Conservation (phyloP, 2,113 vertebrate genomes). For the Eurystomus gularis region DNA sequence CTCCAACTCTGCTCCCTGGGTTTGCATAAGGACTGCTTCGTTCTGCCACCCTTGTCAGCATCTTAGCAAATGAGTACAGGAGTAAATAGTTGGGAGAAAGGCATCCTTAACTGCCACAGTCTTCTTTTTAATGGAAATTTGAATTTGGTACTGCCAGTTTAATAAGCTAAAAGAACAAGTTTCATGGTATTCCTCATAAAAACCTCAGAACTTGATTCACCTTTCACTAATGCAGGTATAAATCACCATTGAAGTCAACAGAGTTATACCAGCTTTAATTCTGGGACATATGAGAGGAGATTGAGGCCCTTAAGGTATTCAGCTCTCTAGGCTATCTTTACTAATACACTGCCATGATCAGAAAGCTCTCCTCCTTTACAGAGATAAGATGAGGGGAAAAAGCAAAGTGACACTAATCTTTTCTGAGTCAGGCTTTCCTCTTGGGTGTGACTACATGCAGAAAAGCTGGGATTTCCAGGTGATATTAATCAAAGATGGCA, state of each 20-base stretch:
- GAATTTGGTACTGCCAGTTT: not conserved
- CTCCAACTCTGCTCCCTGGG: not conserved
- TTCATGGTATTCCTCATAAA: not conserved
- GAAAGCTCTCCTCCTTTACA: conserved; percentile 58
- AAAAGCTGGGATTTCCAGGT: conserved; percentile 60
- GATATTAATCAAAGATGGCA: conserved; percentile 59
- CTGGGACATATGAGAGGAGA: not conserved
- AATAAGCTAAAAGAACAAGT: not conserved
- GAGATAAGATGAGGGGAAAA: conserved; percentile 42
- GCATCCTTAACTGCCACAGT: not conserved
- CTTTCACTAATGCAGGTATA: not conserved
- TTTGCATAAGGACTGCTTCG: not conserved
- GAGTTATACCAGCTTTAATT: conserved; percentile 35
- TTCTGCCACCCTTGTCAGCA: not conserved
- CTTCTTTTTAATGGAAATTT: not conserved
- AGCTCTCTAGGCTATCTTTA: conserved; percentile 20
- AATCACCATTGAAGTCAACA: conserved; percentile 6
- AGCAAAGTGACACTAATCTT: conserved; percentile 64
- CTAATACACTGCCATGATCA: conserved; percentile 40
- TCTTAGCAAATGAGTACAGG: not conserved
- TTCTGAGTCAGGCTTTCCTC: conserved; percentile 55
- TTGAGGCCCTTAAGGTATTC: conserved; percentile 46
- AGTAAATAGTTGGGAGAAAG: not conserved
- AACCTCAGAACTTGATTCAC: not conserved
- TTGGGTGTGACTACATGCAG: conserved; percentile 61